Percentiles rank a stretch among this genome's conserved stretches.
phyloP scores from a whole-genome alignment of 2,797 vertebrate species.

The Lophotriccus pileatus region DNA sequence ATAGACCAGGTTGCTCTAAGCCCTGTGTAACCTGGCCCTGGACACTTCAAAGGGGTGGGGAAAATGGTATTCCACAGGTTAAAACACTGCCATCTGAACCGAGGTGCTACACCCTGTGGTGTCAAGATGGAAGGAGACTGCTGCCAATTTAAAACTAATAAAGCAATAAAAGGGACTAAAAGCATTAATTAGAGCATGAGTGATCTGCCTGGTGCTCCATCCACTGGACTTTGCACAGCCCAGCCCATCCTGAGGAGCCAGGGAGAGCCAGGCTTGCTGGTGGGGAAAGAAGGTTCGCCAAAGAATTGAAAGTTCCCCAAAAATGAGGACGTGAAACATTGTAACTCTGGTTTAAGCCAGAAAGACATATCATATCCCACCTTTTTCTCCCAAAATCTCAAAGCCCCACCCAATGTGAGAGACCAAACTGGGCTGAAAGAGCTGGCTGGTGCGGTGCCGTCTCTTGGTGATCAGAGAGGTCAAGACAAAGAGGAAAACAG shows the following conservation, averaged over 20 bases:
- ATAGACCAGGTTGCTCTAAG: neutral
- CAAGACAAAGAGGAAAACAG: neutral
- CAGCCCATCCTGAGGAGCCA: neutral
- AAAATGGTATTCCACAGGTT: no score
- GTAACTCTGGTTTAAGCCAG: neutral
- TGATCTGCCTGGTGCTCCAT: neutral
- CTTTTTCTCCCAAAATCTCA: no score
- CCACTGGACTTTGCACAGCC: neutral
- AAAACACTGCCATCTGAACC: neutral
- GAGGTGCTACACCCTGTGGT: neutral
- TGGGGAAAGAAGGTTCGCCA: no score
- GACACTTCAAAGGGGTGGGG: neutral
- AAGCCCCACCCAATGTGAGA: accelerated
- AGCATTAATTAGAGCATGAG: neutral
- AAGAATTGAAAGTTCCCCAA: neutral
- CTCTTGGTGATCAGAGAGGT: no score
- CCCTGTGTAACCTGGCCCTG: neutral
- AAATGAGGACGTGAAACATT: accelerated
- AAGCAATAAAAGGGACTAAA: neutral
- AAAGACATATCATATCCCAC: accelerated
- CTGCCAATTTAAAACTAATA: neutral
- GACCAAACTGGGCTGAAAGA: neutral
- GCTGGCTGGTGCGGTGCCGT: neutral
- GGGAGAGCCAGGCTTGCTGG: neutral
- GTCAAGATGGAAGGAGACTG: neutral